These are phyloP conservation scores for Cinara cedri DNA, from an alignment of 2,888 invertebrate genomes.

Conservation along the genomic window DNA sequence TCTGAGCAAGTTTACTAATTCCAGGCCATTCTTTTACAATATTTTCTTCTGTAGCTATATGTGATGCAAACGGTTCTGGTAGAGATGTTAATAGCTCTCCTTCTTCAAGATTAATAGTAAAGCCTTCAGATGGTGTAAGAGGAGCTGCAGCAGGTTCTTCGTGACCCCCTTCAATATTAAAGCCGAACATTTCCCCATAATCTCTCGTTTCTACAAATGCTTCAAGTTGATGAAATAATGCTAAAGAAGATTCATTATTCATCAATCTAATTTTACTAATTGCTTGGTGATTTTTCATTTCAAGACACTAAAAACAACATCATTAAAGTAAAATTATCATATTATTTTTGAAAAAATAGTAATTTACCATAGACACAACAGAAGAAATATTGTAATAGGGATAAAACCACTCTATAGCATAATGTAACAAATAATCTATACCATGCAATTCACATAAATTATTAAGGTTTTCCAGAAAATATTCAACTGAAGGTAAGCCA, in stretches of 20 bases:
- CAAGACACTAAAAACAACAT: conserved; percentile 58
- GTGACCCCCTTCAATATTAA: conserved; percentile 44
- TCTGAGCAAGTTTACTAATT: conserved; percentile 35
- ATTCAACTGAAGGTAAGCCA: conserved; percentile 26
- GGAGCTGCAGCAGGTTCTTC: conserved; percentile 26
- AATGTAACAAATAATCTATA: conserved; percentile 62
- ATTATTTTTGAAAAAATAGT: background rate
- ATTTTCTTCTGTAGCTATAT: conserved; percentile 18
- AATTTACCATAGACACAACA: conserved; percentile 63
- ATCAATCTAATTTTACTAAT: conserved; percentile 58
- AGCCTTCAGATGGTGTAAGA: conserved; percentile 27
- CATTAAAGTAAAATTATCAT: background rate
- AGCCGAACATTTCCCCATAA: conserved; percentile 51
- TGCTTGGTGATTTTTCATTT: conserved; percentile 59
- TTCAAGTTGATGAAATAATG: conserved; percentile 58
- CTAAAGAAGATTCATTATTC: conserved; percentile 56
- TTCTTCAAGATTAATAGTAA: conserved; percentile 46
- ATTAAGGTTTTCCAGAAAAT: conserved; percentile 54
- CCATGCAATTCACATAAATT: conserved; percentile 28
- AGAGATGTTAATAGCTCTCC: conserved; percentile 49
- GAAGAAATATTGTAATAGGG: conserved; percentile 63
- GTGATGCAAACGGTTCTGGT: conserved; percentile 13
- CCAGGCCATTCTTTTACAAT: conserved; percentile 53
- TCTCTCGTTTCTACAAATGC: conserved; percentile 50
- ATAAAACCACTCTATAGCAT: conserved; percentile 64